phyloP scores from a whole-genome alignment of 1,140 invertebrate species.

The Drosophila pachea region DNA sequence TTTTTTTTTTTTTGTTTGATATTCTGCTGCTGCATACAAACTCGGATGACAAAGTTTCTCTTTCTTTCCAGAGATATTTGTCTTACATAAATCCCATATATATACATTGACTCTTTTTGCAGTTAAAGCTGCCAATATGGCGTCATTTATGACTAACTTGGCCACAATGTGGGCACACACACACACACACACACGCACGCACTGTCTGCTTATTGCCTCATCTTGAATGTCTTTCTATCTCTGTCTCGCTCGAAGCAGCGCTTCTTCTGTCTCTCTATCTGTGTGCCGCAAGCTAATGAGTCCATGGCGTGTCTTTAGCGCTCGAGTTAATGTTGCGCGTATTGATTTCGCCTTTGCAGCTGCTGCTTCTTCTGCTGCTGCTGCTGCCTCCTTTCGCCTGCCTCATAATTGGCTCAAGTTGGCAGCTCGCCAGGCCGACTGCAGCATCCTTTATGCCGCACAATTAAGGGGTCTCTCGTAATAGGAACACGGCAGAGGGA shows the following conservation, averaged over 20 bases:
- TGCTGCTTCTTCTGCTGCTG: slow-evolving; percentile 4
- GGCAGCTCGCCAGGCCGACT: slow-evolving; percentile 26
- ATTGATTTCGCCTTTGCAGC: slow-evolving; percentile 62
- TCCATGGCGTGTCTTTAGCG: slow-evolving; percentile 71
- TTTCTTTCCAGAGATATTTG: too few relatives aligned
- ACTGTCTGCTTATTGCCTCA: slow-evolving; percentile 3
- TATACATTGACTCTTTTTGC: too few relatives aligned
- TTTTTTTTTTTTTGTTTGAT: too few relatives aligned
- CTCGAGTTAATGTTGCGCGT: slow-evolving; percentile 72
- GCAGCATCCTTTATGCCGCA: slow-evolving; percentile 40
- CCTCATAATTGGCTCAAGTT: slow-evolving; percentile 43
- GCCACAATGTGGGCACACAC: slow-evolving; percentile 51
- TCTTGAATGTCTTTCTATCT: slow-evolving; percentile 1
- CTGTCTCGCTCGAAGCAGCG: neutral
- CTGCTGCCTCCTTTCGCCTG: slow-evolving; percentile 5
- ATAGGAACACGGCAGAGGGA: too few relatives aligned
- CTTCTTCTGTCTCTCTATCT: neutral
- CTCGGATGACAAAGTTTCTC: too few relatives aligned
- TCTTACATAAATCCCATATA: too few relatives aligned
- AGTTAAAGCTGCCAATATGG: slow-evolving; percentile 62
- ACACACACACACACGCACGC: slow-evolving; percentile 14
- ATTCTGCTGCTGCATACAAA: too few relatives aligned
- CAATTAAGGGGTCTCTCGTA: slow-evolving; percentile 58
- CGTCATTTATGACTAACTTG: slow-evolving; percentile 69
- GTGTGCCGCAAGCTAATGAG: slow-evolving; percentile 61